Evolutionary conservation across 2,888 invertebrate species (phyloP), one percentile per base, ranked within the genome.

Genomic region (Trachelus stipa): DNA sequence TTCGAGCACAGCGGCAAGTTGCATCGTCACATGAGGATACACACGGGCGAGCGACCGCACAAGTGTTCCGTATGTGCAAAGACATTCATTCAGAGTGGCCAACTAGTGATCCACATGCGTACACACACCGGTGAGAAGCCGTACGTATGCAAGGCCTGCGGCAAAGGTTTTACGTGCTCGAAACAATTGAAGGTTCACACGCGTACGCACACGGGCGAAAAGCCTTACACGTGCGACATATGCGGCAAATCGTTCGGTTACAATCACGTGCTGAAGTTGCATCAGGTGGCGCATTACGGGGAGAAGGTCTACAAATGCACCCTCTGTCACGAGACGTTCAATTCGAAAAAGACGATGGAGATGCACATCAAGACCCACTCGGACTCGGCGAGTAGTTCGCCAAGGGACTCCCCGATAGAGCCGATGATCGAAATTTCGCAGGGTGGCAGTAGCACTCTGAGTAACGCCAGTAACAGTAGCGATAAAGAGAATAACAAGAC

Each of bases 301-400:
- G 96, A 97, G 89, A 97, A 97, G 88, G 97, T 97, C 80, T 97
- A 98, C 92, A 97, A 97, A 87, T 98, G 98, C 91, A 97, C 97
- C 4, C 95, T 97, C 34, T 98, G 98, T 91, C 96, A 97, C 87
- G 96, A 97, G 86, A 97, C 97, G 0, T 98, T 98, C 89, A 97
- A 95, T 87, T 97, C 96, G 35, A 97, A 97, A 91, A 97, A 97
- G 90, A 95, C 96, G 84, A 96, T 98, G 96, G 97, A 97, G 90
- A 94, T 96, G 30, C 97, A 98, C 91, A 97, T 97, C 78, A 96
- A 96, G 89, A 95, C 94, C 1, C 96, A 96, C 88, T 94, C 95
- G 69, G 95, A 95, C 79, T 90, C 91, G 6, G 82, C 85, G 34
- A 34, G 73, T 84, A 91, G 90, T 68, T 92, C 92, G 23, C 92